These are phyloP conservation scores for Sebastes iracundus DNA, from an alignment of 2,797 vertebrate species.

Conservation along the genomic window DNA sequence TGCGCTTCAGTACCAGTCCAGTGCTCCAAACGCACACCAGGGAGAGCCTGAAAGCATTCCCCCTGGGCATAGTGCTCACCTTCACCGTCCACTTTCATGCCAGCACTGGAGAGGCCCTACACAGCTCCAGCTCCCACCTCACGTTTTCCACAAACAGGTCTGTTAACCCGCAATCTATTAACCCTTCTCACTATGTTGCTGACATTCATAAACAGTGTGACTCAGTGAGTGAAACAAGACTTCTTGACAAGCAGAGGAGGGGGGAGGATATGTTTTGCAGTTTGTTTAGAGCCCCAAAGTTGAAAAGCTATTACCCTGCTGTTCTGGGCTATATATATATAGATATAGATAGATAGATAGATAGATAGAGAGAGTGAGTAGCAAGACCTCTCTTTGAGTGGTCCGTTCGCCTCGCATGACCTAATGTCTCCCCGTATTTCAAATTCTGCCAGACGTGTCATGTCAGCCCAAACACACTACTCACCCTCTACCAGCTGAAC, in stretches of 20 bases:
- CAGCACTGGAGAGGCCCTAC: slow-evolving; percentile 87
- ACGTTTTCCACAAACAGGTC: slow-evolving; percentile 93
- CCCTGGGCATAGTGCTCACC: slow-evolving; percentile 88
- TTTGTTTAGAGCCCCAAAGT: slow-evolving; percentile 19
- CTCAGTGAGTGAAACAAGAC: slow-evolving; percentile 12
- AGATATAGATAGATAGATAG: not conserved
- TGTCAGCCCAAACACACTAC: slow-evolving; percentile 2
- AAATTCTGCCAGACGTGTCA: slow-evolving; percentile 7
- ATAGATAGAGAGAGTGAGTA: not conserved
- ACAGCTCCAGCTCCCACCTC: slow-evolving; percentile 89
- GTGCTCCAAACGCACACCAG: slow-evolving; percentile 77
- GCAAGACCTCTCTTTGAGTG: slow-evolving; percentile 36
- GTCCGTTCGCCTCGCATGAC: slow-evolving; percentile 19
- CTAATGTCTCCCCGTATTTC: slow-evolving; percentile 26
- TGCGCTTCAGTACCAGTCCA: slow-evolving; percentile 88
- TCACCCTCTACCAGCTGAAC: not conserved
- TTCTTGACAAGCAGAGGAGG: not conserved
- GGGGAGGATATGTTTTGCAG: slow-evolving; percentile 10
- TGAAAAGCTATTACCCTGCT: slow-evolving; percentile 33
- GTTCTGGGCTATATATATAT: slow-evolving; percentile 16
- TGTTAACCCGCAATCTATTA: slow-evolving; percentile 52
- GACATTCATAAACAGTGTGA: not conserved
- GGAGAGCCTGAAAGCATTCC: slow-evolving; percentile 84
- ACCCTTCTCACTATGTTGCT: not conserved
- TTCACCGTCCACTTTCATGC: slow-evolving; percentile 92